Percentiles rank a stretch among this genome's conserved stretches.
These are phyloP conservation scores for Cantharis lateralis DNA, from an alignment of 2,888 invertebrate genomes.

Conservation along the genomic window DNA sequence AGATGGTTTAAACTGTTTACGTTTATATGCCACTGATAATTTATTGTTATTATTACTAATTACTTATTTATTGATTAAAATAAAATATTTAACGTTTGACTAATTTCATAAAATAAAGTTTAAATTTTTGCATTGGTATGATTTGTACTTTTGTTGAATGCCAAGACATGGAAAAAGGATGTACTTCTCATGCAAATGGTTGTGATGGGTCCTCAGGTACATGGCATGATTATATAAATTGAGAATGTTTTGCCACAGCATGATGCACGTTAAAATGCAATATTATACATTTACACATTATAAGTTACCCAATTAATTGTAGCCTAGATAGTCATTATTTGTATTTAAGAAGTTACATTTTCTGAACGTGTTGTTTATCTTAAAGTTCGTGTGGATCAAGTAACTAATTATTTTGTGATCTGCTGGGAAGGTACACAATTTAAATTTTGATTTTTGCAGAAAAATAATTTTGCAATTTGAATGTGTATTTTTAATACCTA, in stretches of 20 bases:
- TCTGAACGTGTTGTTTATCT: not conserved
- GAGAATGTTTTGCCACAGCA: conserved; percentile 26
- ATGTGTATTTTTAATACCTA: not conserved
- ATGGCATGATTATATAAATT: conserved; percentile 28
- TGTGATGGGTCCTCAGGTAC: conserved; percentile 90
- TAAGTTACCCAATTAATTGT: not conserved
- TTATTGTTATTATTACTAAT: not conserved
- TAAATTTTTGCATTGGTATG: conserved; percentile 56
- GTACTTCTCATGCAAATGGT: conserved; percentile 90
- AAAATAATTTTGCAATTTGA: not conserved
- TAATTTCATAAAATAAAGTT: not conserved
- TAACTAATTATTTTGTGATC: conserved; percentile 43
- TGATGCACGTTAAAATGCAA: conserved; percentile 25
- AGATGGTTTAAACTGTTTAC: not conserved
- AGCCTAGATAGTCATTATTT: not conserved
- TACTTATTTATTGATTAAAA: not conserved
- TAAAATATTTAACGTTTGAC: not conserved
- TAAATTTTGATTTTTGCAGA: not conserved
- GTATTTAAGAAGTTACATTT: not conserved
- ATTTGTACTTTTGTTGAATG: conserved; percentile 68
- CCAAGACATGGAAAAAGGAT: conserved; percentile 83
- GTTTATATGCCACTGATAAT: not conserved
- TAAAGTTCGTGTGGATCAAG: not conserved
- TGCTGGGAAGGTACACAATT: conserved; percentile 45
- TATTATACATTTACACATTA: conserved; percentile 13